Conservation (phyloP, 2,888 invertebrate genomes). For the Noctua comes region DNA sequence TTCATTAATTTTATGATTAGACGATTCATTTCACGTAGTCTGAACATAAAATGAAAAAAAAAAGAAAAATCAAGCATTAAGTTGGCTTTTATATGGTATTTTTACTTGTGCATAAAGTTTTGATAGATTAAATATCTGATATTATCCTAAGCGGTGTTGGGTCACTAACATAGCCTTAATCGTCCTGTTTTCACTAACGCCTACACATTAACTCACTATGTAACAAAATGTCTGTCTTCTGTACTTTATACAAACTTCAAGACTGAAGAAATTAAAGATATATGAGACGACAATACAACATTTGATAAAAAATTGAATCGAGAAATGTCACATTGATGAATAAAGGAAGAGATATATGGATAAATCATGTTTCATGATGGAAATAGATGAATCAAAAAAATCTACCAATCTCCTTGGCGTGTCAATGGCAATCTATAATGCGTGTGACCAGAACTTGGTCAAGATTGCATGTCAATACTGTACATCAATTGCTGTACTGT, state of each 20-base stretch:
- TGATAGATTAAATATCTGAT: slow-evolving; percentile 22
- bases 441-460: background rate
- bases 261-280: slow-evolving; percentile 36
- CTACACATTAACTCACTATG: slow-evolving; percentile 65
- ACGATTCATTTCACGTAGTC: background rate
- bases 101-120: background rate
- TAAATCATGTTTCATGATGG: background rate
- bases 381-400: background rate
- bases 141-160: slow-evolving; percentile 49
- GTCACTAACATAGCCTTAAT: slow-evolving; percentile 67
- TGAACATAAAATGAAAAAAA: background rate
- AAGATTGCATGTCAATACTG: background rate
- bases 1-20: background rate
- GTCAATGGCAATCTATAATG: background rate
- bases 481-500: background rate
- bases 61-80: background rate
- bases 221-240: slow-evolving; percentile 59
- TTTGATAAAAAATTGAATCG: slow-evolving; percentile 1
- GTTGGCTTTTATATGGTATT: background rate
- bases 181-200: slow-evolving; percentile 70
- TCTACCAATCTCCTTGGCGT: background rate
- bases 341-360: background rate
- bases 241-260: slow-evolving; percentile 42
- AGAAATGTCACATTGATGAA: slow-evolving; percentile 24
- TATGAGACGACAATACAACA: slow-evolving; percentile 9